Percentiles rank a stretch among this genome's conserved stretches.
phyloP scores from a whole-genome alignment of 2,888 invertebrate genomes.

The Lepeophtheirus nordmannii region DNA sequence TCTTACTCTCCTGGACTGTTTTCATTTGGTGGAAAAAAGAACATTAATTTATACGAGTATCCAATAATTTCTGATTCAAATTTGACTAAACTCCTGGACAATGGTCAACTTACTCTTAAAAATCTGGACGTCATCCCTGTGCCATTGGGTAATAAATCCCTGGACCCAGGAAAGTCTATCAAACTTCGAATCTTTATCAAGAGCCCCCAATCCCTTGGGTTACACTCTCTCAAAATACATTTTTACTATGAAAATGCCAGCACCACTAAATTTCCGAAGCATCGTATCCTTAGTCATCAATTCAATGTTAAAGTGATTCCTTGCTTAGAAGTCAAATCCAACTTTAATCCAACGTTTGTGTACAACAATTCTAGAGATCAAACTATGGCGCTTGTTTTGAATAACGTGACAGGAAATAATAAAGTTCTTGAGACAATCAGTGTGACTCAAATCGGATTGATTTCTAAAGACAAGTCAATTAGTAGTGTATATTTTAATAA shows the following conservation, averaged over 20 bases:
- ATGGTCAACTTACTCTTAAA: neutral
- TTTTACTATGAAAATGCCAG: slow-evolving; percentile 6
- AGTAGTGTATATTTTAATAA: neutral
- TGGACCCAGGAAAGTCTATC: slow-evolving; percentile 7
- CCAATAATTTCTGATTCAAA: slow-evolving; percentile 2
- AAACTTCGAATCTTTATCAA: slow-evolving; percentile 8
- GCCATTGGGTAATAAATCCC: neutral
- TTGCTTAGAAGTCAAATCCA: neutral
- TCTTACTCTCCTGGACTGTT: slow-evolving; percentile 10
- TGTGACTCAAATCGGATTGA: neutral
- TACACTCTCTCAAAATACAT: neutral
- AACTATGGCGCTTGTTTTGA: neutral
- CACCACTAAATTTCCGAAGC: neutral
- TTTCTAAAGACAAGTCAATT: neutral
- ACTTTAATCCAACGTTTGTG: neutral
- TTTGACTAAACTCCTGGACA: neutral
- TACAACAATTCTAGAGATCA: slow-evolving; percentile 2
- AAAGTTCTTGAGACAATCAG: neutral
- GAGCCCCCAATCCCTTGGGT: neutral
- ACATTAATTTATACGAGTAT: slow-evolving; percentile 7
- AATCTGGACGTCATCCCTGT: slow-evolving; percentile 2
- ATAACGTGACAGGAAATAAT: neutral
- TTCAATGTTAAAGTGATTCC: neutral
- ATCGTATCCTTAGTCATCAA: slow-evolving; percentile 1
- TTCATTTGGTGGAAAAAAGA: slow-evolving; percentile 8